These are phyloP conservation scores for Poeciliopsis gracilis DNA, from an alignment of 2,797 vertebrate species.

Conservation along the genomic window DNA sequence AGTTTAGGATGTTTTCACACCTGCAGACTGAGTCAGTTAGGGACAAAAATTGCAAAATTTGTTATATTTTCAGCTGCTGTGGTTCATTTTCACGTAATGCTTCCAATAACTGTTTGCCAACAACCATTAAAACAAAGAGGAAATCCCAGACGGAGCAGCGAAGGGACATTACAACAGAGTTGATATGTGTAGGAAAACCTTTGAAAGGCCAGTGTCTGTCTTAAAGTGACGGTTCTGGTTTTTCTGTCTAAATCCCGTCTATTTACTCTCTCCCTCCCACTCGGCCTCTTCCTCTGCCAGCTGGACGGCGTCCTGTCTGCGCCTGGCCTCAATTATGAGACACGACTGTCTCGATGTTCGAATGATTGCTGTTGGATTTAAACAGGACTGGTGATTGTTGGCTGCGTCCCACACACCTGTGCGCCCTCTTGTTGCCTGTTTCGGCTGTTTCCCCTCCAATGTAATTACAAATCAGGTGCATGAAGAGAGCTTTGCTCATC, in stretches of 20 bases:
- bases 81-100: too few relatives aligned
- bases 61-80: too few relatives aligned
- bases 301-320: conserved; percentile 65
- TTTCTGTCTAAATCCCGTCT: conserved; percentile 24
- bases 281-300: conserved; percentile 51
- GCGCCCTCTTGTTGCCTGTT: conserved; percentile 48
- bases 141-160: too few relatives aligned
- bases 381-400: conserved; percentile 75
- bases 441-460: conserved; percentile 55
- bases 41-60: too few relatives aligned
- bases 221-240: conserved; percentile 23
- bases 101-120: too few relatives aligned
- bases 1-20: too few relatives aligned
- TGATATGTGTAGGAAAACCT: too few relatives aligned
- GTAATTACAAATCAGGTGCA: conserved; percentile 59
- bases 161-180: too few relatives aligned
- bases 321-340: conserved; percentile 66
- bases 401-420: conserved; percentile 75
- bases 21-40: too few relatives aligned
- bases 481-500: conserved; percentile 41
- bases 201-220: conserved; percentile 9
- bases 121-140: too few relatives aligned
- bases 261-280: conserved; percentile 36
- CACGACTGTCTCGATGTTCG: conserved; percentile 68
- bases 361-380: conserved; percentile 73